These are phyloP conservation scores for Oncorhynchus kisutch DNA, from an alignment of 2,113 vertebrate genomes.

Conservation along the genomic window DNA sequence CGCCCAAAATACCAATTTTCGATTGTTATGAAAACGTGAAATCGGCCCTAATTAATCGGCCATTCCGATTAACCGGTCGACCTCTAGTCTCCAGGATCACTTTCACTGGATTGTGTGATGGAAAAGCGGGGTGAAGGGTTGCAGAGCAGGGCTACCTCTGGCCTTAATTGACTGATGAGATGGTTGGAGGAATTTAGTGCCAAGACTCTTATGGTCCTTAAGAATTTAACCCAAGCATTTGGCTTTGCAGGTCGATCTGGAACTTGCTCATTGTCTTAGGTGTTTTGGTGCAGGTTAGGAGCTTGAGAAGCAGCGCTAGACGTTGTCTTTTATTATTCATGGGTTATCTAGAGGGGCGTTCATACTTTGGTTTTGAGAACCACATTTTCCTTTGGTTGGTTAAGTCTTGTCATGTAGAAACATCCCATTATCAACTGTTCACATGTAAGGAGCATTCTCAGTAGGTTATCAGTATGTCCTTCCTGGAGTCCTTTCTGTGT, in stretches of 20 bases:
- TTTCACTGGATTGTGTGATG: slow-evolving; percentile 25
- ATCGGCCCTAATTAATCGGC: too few species aligned
- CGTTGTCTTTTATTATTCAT: background rate
- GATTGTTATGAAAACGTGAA: too few species aligned
- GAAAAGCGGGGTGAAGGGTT: background rate
- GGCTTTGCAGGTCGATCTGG: background rate
- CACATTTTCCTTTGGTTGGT: too few species aligned
- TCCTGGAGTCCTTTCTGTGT: too few species aligned
- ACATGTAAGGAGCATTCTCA: too few species aligned
- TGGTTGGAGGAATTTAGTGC: background rate
- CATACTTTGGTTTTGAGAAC: too few species aligned
- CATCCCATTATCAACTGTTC: too few species aligned
- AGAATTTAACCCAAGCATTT: background rate
- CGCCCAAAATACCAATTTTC: too few species aligned
- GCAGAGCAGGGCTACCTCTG: slow-evolving; percentile 17
- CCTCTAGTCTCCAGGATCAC: slow-evolving; percentile 7
- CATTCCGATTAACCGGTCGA: too few species aligned
- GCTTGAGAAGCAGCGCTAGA: background rate
- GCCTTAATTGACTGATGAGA: background rate
- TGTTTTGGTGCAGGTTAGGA: background rate
- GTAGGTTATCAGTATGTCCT: too few species aligned
- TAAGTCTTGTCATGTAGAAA: too few species aligned
- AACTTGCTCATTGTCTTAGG: background rate
- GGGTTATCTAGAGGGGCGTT: too few species aligned
- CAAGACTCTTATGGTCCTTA: background rate